phyloP scores from a whole-genome alignment of 2,797 vertebrate genomes.

The Coregonus suidteri region DNA sequence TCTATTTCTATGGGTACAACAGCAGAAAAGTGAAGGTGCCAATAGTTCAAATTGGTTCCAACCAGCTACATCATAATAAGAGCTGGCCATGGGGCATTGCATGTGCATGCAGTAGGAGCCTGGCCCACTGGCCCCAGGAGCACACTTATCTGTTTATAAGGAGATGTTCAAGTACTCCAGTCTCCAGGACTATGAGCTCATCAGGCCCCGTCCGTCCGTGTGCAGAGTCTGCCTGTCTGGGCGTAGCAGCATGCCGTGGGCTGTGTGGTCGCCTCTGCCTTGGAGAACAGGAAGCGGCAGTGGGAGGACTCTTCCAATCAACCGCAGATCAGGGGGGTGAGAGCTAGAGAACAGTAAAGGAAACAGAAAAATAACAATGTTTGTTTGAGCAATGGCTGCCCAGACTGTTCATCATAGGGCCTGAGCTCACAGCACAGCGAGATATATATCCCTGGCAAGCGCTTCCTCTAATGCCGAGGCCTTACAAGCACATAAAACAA shows the following conservation, averaged over 20 bases:
- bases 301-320: constrained; percentile 5
- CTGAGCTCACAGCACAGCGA: constrained; percentile 61
- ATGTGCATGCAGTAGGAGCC: constrained; percentile 36
- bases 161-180: constrained; percentile 56
- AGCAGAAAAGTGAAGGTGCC: not conserved
- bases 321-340: not conserved
- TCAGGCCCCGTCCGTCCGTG: constrained; percentile 32
- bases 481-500: constrained; percentile 72
- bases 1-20: not conserved
- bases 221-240: constrained; percentile 28
- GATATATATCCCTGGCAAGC: constrained; percentile 64
- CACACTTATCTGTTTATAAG: constrained; percentile 58
- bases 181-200: constrained; percentile 59
- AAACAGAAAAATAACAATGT: constrained; percentile 16
- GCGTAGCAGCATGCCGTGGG: constrained; percentile 15
- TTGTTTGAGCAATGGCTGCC: constrained; percentile 51
- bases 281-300: constrained; percentile 1
- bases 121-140: constrained; percentile 32
- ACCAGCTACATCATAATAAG: not conserved
- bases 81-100: not conserved
- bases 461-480: constrained; percentile 62
- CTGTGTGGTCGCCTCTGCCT: not conserved
- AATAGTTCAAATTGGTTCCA: not conserved
- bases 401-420: constrained; percentile 56
- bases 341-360: not conserved